phyloP scores from a whole-genome alignment of 1,140 invertebrate species.

The Ctenoplectra terminalis region DNA sequence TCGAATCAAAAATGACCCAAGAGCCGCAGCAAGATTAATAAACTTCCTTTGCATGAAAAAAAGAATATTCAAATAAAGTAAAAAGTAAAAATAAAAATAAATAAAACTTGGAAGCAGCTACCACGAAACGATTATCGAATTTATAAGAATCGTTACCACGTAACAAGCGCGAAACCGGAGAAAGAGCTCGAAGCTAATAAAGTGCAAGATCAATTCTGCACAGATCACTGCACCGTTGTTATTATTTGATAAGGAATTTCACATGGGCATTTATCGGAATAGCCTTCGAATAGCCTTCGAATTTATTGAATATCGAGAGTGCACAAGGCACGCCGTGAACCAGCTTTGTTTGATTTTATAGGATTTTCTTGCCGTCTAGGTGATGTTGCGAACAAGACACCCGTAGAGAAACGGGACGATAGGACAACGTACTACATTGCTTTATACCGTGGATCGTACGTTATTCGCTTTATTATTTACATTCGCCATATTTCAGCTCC shows the following conservation, averaged over 20 bases:
- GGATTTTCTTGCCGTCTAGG: not conserved
- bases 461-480: constrained; percentile 14
- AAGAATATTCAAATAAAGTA: no score
- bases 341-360: not conserved
- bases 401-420: not conserved
- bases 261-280: not conserved
- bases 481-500: not conserved
- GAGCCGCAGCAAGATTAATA: no score
- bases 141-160: not conserved
- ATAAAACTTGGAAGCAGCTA: not conserved
- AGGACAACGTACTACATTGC: not conserved
- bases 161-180: not conserved
- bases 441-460: not conserved
- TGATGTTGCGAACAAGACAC: not conserved
- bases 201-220: not conserved
- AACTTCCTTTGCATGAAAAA: not conserved
- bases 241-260: not conserved
- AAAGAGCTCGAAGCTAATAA: not conserved
- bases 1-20: no score
- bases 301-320: constrained; percentile 28
- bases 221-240: not conserved
- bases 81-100: no score
- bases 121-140: not conserved
- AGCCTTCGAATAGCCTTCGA: no score
- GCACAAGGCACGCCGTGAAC: not conserved